Evolutionary conservation across 2,888 invertebrate species (phyloP).

Genomic region (Leucania comma): DNA sequence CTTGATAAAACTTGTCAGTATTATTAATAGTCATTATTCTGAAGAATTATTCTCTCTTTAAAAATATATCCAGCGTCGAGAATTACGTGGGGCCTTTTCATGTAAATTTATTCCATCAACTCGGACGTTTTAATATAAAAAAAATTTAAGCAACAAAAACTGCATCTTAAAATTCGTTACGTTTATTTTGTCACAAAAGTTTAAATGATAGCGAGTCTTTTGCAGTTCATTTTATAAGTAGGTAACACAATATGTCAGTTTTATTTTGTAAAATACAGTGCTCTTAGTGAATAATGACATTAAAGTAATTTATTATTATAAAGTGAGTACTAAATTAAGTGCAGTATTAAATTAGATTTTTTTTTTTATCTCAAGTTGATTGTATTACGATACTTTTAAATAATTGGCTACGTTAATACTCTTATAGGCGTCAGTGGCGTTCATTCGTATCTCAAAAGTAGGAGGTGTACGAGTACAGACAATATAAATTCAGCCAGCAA

Average conservation of each 20-base stretch:
- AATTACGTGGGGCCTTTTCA: slow-evolving; percentile 52
- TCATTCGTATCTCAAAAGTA: too few relatives aligned
- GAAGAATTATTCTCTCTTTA: slow-evolving; percentile 50
- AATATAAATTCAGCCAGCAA: too few relatives aligned
- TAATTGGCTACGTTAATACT: neutral
- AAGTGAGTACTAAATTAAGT: neutral
- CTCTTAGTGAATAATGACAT: neutral
- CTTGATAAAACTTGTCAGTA: slow-evolving; percentile 62
- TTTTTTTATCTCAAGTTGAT: neutral
- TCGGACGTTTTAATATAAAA: slow-evolving; percentile 54
- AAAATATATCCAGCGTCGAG: slow-evolving; percentile 48
- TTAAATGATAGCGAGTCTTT: slow-evolving; percentile 5
- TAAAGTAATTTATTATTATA: neutral
- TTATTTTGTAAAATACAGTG: neutral
- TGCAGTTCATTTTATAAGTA: slow-evolving; percentile 1
- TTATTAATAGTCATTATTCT: slow-evolving; percentile 64
- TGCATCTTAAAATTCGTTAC: slow-evolving; percentile 52
- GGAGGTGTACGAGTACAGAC: too few relatives aligned
- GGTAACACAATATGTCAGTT: neutral
- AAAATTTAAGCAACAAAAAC: slow-evolving; percentile 55
- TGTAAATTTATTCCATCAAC: slow-evolving; percentile 68
- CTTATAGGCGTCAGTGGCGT: too few relatives aligned
- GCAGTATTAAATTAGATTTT: neutral
- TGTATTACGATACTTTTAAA: neutral
- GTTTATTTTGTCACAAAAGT: slow-evolving; percentile 17